Conservation (phyloP, 2,888 invertebrate species). For the Apodemia hepburni region DNA sequence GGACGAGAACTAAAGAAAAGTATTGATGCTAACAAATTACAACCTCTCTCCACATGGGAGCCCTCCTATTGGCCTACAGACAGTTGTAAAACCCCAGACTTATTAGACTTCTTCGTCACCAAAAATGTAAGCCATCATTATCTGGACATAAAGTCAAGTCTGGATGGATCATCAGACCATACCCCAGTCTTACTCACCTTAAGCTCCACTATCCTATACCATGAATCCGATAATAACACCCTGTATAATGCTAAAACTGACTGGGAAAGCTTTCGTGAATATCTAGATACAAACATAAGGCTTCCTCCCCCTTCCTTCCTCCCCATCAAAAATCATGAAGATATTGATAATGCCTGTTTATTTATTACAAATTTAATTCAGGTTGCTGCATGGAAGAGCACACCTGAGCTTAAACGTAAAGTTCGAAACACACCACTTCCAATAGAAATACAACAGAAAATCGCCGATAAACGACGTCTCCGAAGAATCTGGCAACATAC, state of each 20-base stretch:
- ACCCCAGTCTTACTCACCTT: conserved; percentile 23
- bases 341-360: no score
- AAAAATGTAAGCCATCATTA: conserved; percentile 14
- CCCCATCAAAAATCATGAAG: no score
- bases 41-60: conserved; percentile 19
- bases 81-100: conserved; percentile 19
- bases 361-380: no score
- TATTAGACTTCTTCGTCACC: conserved; percentile 22
- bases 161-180: conserved; percentile 25
- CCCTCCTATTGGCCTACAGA: conserved; percentile 27
- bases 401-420: no score
- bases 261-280: conserved; percentile 20
- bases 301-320: no score
- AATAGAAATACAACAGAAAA: no score
- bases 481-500: no score
- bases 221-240: background rate
- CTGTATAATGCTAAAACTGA: conserved; percentile 23
- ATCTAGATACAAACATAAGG: conserved; percentile 12
- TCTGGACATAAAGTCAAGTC: conserved; percentile 15
- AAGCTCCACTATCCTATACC: conserved; percentile 9
- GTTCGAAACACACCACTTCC: no score
- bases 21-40: conserved; percentile 6
- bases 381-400: no score
- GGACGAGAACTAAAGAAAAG: conserved; percentile 28
- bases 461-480: no score